Base-by-base conservation (phyloP, 2,888 invertebrate species). In the Microplitis deprimator region DNA sequence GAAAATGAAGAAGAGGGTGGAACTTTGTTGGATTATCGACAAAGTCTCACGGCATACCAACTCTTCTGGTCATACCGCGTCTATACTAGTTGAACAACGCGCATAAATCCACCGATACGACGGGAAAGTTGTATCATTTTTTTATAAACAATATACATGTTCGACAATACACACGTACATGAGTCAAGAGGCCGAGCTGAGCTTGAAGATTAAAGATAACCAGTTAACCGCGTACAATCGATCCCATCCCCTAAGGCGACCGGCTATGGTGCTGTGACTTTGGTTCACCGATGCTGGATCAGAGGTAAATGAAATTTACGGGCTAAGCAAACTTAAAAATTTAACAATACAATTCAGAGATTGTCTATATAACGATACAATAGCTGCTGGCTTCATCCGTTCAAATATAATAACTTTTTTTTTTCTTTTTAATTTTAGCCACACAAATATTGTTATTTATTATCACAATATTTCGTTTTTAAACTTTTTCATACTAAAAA, bases 81-180 rank as follows among this genome's bases (percentile, higher is more conserved):
- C 8, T 7, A 10, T 77, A 50, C 50, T 50, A 50, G 50, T 50
- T 10, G 8, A 50, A 50, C 50, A 50, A 50, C 50, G 61, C 68
- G 83, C 83, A 87, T 87, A 87, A 87, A 87, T 87, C 84, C 83
- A 83, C 83, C 81, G 85, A 86, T 87, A 85, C 83, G 83, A 83
- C 84, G 85, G 85, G 86, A 86, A 86, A 85, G 85, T 85, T 82
- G 77, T 83, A 79, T 81, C 80, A 83, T 85, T 86, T 73, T 85
- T 85, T 86, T 78, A 79, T 79, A 67, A 79, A 79, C 79, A 80
- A 80, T 80, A 38, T 61, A 81, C 78, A 79, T 80, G 83, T 68
- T 61, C 65, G 17, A 74, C 60, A 73, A 74, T 73, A 68, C 29
- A 61, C 68, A 68, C 70, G 79, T 71, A 50, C 59, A 62, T 65